Evolutionary conservation across 2,888 invertebrate species (phyloP).

Genomic region (Nephrotoma flavescens): DNA sequence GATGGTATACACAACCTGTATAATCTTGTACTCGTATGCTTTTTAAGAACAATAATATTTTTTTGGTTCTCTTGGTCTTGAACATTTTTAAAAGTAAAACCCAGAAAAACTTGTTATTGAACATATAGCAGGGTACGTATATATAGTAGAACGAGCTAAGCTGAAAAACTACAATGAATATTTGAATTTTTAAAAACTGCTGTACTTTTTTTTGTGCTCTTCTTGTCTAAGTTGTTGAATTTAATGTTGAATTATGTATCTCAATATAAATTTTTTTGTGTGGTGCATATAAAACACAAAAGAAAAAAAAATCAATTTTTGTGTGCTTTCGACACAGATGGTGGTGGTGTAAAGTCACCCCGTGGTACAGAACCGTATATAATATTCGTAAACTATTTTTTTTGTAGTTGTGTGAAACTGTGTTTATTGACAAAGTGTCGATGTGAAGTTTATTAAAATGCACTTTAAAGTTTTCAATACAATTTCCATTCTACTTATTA

Average conservation of each 20-base stretch:
- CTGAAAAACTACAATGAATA: background rate
- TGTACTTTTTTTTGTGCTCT: background rate
- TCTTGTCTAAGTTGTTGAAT: background rate
- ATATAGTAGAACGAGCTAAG: background rate
- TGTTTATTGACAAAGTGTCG: background rate
- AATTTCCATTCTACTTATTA: background rate
- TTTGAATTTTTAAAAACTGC: background rate
- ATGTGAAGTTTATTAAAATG: background rate
- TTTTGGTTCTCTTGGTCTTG: background rate
- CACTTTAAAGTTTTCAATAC: background rate
- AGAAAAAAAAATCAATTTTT: background rate
- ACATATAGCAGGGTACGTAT: background rate
- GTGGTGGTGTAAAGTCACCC: background rate
- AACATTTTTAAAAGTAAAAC: background rate
- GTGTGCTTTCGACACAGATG: background rate
- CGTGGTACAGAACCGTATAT: background rate
- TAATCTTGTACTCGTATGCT: background rate
- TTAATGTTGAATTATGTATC: background rate
- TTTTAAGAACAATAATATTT: background rate
- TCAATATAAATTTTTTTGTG: background rate
- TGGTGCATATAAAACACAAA: background rate
- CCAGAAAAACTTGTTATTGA: background rate
- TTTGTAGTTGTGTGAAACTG: background rate
- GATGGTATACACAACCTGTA: background rate
- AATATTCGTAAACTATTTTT: background rate